Percentiles rank a stretch among this genome's conserved stretches.
phyloP scores from a whole-genome alignment of 2,113 vertebrate species.

The Calypte anna region DNA sequence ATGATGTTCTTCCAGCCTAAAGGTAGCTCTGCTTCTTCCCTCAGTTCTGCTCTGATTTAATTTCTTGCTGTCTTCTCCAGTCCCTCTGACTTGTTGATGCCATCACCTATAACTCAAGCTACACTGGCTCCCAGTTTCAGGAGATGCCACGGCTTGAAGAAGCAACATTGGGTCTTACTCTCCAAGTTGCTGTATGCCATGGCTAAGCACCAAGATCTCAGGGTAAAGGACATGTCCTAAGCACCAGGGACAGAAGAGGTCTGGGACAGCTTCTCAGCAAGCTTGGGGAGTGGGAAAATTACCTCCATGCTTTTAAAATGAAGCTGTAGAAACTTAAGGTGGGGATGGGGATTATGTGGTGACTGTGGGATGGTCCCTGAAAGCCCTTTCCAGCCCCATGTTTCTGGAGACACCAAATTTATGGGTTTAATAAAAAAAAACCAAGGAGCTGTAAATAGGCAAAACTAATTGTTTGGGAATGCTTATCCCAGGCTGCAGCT shows the following conservation, averaged over 20 bases:
- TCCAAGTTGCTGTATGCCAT: neutral
- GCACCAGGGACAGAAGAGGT: neutral
- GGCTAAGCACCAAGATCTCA: neutral
- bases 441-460: neutral
- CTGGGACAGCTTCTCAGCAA: neutral
- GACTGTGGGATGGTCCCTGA: neutral
- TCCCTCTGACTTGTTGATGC: neutral
- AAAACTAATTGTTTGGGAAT: neutral
- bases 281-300: neutral
- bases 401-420: neutral
- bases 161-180: neutral
- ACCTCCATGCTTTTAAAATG: neutral
- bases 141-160: neutral
- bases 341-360: neutral
- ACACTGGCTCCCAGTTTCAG: neutral
- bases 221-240: neutral
- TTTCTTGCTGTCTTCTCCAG: neutral
- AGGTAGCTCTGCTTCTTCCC: neutral
- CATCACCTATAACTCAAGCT: neutral
- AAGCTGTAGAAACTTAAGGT: neutral
- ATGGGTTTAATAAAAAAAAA: neutral
- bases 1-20: neutral
- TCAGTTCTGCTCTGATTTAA: neutral
- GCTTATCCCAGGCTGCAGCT: neutral
- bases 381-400: neutral